Percentiles rank a stretch among this genome's conserved stretches.
Evolutionary conservation across 92 coral and sea anemone species (phyloP).

Genomic region (Paragorgia papillata): DNA sequence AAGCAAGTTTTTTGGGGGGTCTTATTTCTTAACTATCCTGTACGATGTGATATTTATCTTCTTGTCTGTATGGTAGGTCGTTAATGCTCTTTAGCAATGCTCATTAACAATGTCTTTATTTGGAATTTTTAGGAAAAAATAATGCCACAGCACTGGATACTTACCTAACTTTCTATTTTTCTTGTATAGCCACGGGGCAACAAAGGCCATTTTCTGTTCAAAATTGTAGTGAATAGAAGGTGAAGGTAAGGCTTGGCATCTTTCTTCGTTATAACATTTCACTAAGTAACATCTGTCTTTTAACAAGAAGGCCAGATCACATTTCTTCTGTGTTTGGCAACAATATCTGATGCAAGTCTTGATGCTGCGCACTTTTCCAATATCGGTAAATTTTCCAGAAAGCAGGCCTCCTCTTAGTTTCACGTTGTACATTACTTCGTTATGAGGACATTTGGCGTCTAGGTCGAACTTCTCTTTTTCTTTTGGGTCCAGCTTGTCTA

Average conservation of each 20-base stretch:
- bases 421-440: slow-evolving; percentile 97
- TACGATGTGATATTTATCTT: too few relatives aligned
- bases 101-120: too few relatives aligned
- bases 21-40: too few relatives aligned
- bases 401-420: slow-evolving; percentile 89
- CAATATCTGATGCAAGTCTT: slow-evolving; percentile 79
- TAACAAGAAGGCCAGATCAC: slow-evolving; percentile 95
- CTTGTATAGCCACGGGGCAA: slow-evolving; percentile 96
- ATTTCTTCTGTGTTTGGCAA: slow-evolving; percentile 81
- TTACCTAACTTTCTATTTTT: slow-evolving; percentile 89
- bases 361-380: slow-evolving; percentile 75
- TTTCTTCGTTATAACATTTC: slow-evolving; percentile 92
- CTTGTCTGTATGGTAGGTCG: too few relatives aligned
- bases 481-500: slow-evolving; percentile 70
- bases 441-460: slow-evolving; percentile 97
- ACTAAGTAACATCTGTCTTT: slow-evolving; percentile 91
- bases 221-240: slow-evolving; percentile 76
- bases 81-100: too few relatives aligned
- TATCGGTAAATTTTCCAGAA: slow-evolving; percentile 96
- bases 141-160: too few relatives aligned
- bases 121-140: too few relatives aligned
- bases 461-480: slow-evolving; percentile 77
- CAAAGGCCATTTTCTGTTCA: slow-evolving; percentile 97
- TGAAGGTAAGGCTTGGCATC: slow-evolving; percentile 97
- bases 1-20: too few relatives aligned